phyloP scores from a whole-genome alignment of 2,113 vertebrate genomes.

The Gallinago media region DNA sequence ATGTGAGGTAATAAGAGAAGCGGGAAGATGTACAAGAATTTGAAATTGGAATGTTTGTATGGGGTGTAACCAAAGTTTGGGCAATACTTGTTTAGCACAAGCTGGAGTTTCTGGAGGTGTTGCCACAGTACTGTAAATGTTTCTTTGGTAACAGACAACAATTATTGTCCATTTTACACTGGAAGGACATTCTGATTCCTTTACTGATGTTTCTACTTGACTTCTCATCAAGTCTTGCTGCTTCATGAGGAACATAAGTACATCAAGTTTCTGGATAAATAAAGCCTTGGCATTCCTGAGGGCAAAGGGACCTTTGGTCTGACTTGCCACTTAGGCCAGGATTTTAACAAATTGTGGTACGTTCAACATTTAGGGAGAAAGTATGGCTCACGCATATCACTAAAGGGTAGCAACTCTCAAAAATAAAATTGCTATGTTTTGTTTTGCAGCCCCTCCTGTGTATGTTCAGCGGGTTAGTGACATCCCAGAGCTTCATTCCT shows the following conservation, averaged over 20 bases:
- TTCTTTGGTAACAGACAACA: neutral
- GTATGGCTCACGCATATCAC: neutral
- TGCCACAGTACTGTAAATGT: neutral
- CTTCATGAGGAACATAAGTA: neutral
- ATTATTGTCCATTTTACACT: neutral
- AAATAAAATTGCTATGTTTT: neutral
- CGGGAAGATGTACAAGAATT: neutral
- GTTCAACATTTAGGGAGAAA: neutral
- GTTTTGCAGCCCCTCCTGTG: neutral
- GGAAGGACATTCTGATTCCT: neutral
- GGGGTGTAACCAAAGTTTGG: neutral
- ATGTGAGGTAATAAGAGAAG: constrained; percentile 23
- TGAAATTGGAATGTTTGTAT: neutral
- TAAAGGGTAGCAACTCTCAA: neutral
- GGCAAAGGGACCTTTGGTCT: neutral
- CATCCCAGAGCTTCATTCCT: neutral
- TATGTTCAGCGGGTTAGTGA: neutral
- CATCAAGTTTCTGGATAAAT: neutral
- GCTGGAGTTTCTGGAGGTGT: neutral
- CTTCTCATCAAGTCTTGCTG: neutral
- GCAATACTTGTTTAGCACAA: neutral
- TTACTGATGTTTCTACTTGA: neutral
- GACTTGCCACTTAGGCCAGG: neutral
- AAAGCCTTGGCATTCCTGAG: neutral
- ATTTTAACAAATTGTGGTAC: neutral